phyloP scores from a whole-genome alignment of 2,113 vertebrate genomes.

The Hemibagrus wyckioides region DNA sequence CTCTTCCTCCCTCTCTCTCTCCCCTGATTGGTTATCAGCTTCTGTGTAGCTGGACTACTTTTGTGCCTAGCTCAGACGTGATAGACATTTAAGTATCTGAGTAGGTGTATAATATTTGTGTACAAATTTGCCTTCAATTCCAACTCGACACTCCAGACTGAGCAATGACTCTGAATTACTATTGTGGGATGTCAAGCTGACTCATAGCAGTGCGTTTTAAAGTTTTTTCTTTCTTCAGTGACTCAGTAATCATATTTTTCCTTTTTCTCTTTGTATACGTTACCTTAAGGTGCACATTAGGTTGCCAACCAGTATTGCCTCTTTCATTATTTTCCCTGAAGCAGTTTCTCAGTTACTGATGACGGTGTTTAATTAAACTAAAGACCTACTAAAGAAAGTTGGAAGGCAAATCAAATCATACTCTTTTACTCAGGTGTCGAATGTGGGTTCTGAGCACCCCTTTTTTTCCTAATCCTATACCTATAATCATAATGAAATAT shows the following conservation, averaged over 20 bases:
- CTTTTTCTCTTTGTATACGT: neutral
- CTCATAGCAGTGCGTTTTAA: neutral
- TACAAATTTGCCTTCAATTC: neutral
- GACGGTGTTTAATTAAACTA: neutral
- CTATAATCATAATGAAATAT: neutral
- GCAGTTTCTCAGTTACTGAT: neutral
- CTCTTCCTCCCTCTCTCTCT: neutral
- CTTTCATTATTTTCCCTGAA: neutral
- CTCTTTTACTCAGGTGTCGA: neutral
- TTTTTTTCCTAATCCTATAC: neutral
- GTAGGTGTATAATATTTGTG: neutral
- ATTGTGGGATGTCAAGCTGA: neutral
- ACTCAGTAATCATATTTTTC: neutral
- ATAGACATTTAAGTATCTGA: constrained; percentile 4
- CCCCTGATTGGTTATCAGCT: neutral
- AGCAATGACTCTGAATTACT: neutral
- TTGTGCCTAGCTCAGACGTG: neutral
- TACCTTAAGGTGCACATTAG: neutral
- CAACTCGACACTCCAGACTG: neutral
- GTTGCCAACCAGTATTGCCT: neutral
- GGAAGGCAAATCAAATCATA: neutral
- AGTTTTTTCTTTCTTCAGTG: neutral
- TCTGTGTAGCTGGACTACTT: neutral
- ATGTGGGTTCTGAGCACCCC: neutral
- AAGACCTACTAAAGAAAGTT: neutral